Evolutionary conservation across 2,113 vertebrate species (phyloP).

Genomic region (Ailuropoda melanoleuca): DNA sequence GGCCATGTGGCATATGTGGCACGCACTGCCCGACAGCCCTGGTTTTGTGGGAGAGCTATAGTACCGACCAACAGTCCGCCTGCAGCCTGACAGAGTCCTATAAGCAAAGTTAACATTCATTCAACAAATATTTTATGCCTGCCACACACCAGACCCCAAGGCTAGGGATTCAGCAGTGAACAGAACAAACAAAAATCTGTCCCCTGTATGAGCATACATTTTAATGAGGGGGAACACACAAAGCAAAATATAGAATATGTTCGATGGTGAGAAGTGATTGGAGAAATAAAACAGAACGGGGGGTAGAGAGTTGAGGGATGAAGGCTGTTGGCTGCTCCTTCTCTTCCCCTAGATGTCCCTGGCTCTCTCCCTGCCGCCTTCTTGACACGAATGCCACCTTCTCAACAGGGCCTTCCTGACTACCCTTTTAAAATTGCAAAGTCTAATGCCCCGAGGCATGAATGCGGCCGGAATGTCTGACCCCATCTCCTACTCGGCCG

Average conservation of each 20-base stretch:
- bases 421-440: neutral
- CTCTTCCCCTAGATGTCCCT: neutral
- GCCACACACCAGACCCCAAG: neutral
- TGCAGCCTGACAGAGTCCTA: neutral
- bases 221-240: neutral
- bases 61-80: neutral
- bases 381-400: neutral
- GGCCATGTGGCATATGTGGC: neutral
- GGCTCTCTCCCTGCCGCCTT: neutral
- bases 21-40: neutral
- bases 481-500: no score
- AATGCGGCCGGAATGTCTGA: neutral
- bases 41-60: neutral
- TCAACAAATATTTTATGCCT: neutral
- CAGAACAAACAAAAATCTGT: neutral
- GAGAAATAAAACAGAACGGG: neutral
- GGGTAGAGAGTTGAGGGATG: fast-evolving
- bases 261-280: neutral
- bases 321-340: neutral
- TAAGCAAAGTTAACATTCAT: neutral
- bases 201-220: neutral
- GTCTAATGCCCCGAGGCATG: neutral
- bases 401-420: neutral
- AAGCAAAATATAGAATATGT: neutral
- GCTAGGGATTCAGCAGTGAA: neutral